phyloP scores from a whole-genome alignment of 2,888 invertebrate species.

The Scaptomyza cyrtandrae region DNA sequence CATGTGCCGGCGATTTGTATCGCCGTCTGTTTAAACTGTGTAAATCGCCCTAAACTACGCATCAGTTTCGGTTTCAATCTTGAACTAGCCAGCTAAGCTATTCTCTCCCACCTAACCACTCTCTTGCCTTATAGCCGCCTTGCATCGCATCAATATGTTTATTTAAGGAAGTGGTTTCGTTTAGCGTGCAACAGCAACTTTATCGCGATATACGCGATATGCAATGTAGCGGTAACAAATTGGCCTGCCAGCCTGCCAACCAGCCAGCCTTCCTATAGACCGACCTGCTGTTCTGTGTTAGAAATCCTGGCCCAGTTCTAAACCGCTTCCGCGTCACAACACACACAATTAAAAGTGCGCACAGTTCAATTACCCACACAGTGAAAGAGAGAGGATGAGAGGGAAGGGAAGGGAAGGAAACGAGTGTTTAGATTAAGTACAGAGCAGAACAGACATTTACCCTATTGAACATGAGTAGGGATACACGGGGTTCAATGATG shows the following conservation, averaged over 20 bases:
- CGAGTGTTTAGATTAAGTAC: slow-evolving; percentile 1
- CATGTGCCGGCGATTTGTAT: slow-evolving; percentile 75
- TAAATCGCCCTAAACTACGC: slow-evolving; percentile 82
- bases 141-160: slow-evolving; percentile 42
- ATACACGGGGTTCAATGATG: slow-evolving; percentile 41
- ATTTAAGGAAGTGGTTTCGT: slow-evolving; percentile 73
- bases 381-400: background rate
- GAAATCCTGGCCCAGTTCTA: slow-evolving; percentile 72
- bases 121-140: background rate
- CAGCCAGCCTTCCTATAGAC: background rate
- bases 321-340: slow-evolving; percentile 62
- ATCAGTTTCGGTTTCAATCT: slow-evolving; percentile 81
- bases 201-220: slow-evolving; percentile 72
- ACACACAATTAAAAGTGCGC: slow-evolving; percentile 71
- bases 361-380: slow-evolving; percentile 68
- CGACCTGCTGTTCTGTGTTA: slow-evolving; percentile 17
- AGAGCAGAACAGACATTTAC: slow-evolving; percentile 27
- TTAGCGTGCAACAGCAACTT: slow-evolving; percentile 67
- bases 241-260: slow-evolving; percentile 41
- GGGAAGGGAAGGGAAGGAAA: background rate
- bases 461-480: slow-evolving; percentile 13
- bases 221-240: slow-evolving; percentile 75
- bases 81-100: slow-evolving; percentile 47
- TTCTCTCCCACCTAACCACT: background rate
- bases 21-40: slow-evolving; percentile 80